These are phyloP conservation scores for Phragmatobia fuliginosa DNA, from an alignment of 2,888 invertebrate species.

Conservation along the genomic window DNA sequence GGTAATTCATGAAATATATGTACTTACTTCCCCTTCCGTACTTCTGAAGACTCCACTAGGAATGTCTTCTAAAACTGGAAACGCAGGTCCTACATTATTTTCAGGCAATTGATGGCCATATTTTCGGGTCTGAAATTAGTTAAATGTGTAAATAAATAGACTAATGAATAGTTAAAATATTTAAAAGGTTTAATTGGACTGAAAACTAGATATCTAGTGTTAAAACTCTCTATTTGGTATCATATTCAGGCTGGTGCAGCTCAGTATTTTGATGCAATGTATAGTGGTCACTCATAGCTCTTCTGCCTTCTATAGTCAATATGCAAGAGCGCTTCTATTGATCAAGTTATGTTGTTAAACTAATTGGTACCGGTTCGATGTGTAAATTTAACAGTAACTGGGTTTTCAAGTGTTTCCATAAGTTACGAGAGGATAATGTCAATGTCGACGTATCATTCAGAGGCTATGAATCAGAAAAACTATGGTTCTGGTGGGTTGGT, in stretches of 20 bases:
- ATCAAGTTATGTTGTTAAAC: not conserved
- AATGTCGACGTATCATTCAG: not conserved
- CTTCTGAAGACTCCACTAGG: slow-evolving; percentile 72
- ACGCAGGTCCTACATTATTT: slow-evolving; percentile 46
- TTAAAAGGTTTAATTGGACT: too few relatives aligned
- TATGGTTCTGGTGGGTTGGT: too few relatives aligned
- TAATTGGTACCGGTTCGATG: not conserved
- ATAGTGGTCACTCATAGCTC: not conserved
- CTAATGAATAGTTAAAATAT: too few relatives aligned
- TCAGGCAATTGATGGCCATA: slow-evolving; percentile 62
- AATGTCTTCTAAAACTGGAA: slow-evolving; percentile 57
- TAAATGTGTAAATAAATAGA: too few relatives aligned
- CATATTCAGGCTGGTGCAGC: too few relatives aligned
- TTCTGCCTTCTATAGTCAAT: not conserved
- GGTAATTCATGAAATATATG: not conserved
- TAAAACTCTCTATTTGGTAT: too few relatives aligned
- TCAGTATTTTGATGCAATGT: too few relatives aligned
- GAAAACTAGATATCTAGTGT: too few relatives aligned
- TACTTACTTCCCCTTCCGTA: slow-evolving; percentile 66
- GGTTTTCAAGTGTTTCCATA: not conserved
- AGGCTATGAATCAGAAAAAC: not conserved
- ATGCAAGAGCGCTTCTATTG: not conserved
- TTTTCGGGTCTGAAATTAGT: slow-evolving; percentile 66
- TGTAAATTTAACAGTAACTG: not conserved
- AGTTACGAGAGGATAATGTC: not conserved